A percentile compares a stretch with the other conserved stretches of the same genome.
Evolutionary conservation across 2,888 invertebrate genomes (phyloP).

Genomic region (Nasonia oneida): DNA sequence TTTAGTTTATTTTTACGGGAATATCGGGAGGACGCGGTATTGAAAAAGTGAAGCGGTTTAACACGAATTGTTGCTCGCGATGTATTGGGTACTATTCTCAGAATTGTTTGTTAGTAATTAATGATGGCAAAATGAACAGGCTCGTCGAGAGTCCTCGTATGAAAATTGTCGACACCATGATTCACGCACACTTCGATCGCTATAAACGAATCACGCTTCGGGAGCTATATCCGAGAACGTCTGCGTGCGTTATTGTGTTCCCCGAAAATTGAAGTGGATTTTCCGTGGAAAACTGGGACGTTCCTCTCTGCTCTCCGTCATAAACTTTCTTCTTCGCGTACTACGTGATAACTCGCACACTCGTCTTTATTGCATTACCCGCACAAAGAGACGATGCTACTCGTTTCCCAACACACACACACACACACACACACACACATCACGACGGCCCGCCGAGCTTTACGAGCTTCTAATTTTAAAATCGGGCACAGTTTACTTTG

Average conservation of each 20-base stretch:
- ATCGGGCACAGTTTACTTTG: background rate
- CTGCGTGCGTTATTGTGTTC: no score
- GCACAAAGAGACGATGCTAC: background rate
- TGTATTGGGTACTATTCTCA: no score
- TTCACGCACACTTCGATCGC: background rate
- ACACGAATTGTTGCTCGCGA: background rate
- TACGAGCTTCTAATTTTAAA: constrained; percentile 32
- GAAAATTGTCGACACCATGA: background rate
- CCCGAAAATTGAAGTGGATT: constrained; percentile 27
- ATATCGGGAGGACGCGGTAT: no score
- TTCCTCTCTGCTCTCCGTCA: background rate
- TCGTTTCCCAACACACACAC: background rate
- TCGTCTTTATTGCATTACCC: background rate
- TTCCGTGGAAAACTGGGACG: no score
- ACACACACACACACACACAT: background rate
- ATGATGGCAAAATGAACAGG: background rate
- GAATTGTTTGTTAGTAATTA: background rate
- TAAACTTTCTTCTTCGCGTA: background rate
- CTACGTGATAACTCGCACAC: background rate
- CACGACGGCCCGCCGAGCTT: background rate
- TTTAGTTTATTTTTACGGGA: background rate
- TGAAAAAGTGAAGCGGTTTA: background rate
- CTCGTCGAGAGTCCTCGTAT: background rate
- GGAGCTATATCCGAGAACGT: no score
- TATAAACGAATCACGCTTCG: background rate